Evolutionary conservation across 2,888 invertebrate species (phyloP).

Genomic region (Drosophila tripunctata): DNA sequence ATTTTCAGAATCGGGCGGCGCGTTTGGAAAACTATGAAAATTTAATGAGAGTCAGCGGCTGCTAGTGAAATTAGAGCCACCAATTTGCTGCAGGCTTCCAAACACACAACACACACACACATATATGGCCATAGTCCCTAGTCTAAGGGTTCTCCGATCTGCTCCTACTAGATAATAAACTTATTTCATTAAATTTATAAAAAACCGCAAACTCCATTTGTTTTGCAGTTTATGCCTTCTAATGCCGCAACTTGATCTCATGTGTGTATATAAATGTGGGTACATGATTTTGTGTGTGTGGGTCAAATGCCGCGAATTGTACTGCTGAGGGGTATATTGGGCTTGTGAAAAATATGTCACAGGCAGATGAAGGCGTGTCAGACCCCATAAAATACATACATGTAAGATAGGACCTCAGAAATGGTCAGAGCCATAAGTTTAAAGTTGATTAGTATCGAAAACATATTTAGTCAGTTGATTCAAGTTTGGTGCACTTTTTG

Average conservation of each 20-base stretch:
- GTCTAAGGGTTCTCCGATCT: constrained; percentile 12
- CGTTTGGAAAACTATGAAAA: constrained; percentile 72
- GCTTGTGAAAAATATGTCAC: no score
- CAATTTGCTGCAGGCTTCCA: constrained; percentile 46
- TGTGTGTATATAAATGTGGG: background rate
- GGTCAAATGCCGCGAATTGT: constrained; percentile 9
- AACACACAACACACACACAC: constrained; percentile 2
- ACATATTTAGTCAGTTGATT: no score
- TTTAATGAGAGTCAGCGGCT: constrained; percentile 66
- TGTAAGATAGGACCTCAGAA: no score
- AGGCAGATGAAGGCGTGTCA: no score
- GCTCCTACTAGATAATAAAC: constrained; percentile 36
- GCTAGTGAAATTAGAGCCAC: constrained; percentile 68
- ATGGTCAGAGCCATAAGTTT: no score
- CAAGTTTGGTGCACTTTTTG: no score
- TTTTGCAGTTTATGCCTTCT: constrained; percentile 62
- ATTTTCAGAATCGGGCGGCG: constrained; percentile 61
- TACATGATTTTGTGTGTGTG: constrained; percentile 5
- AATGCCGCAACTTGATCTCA: constrained; percentile 61
- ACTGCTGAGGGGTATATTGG: no score
- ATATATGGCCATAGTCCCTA: background rate
- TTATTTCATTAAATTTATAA: constrained; percentile 61
- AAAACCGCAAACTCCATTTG: constrained; percentile 52
- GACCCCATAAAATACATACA: no score
- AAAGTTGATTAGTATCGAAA: no score